Evolutionary conservation across 2,797 vertebrate genomes (phyloP), one percentile per base, ranked within the genome.

Genomic region (Caiman crocodilus): DNA sequence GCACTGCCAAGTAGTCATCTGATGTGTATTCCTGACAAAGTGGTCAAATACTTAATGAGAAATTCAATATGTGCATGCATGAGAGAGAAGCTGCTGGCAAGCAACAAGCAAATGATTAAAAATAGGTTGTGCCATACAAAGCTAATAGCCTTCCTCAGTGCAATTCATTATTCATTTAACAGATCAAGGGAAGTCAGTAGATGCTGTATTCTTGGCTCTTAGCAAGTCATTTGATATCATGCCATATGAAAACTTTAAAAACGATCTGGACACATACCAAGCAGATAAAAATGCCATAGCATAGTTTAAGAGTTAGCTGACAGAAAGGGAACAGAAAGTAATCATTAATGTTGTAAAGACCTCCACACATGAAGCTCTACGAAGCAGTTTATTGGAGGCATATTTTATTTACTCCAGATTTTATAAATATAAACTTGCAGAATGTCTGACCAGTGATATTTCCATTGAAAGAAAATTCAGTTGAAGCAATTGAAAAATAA

Each of bases 131-230:
- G 80, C 85, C 71, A 55, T 78, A 59, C 67, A 25, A 85, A 67
- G 30, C 78, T 28, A 73, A 65, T 76, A 23, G 50, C 75, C 82
- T 60, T 80, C 80, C 81, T 78, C 63, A 35, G 11, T 18, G 55
- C 90, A 87, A 85, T 89, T 85, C 92, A 87, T 85, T 73, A 88
- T 55, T 90, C 55, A 23, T 78, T 89, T 80, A 85, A 81, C 86
- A 85, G 81, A 81, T 81, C 32, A 81, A 83, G 78, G 84, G 58
- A 84, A 60, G 83, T 67, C 23, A 76, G 14, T 7, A 63, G 88
- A 63, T 75, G 35, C 14, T 79, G 2, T 76, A 21, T 57, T 85
- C 81, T 85, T 96, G 90, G 88, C 71, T 93, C 28, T 30, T 42
- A 32, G 81, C 58, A 87, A 85, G 76, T 20, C 11, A 73, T 28